Evolutionary conservation across 2,888 invertebrate genomes (phyloP).

Genomic region (Lottia gigantea): DNA sequence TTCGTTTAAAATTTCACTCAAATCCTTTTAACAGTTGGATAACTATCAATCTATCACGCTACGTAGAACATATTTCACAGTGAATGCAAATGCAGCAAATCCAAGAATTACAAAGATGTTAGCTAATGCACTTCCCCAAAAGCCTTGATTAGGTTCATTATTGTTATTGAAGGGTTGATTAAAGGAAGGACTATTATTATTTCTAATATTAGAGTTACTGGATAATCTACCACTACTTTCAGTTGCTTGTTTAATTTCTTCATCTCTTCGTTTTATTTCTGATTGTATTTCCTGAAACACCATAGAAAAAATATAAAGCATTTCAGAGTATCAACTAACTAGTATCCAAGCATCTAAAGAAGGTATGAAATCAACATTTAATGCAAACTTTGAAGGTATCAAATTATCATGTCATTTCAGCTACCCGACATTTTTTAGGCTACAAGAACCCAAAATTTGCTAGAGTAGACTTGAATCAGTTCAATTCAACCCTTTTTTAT

Average conservation of each 20-base stretch:
- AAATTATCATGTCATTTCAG: too few species aligned
- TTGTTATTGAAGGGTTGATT: conserved; percentile 5
- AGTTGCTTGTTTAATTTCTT: conserved; percentile 68
- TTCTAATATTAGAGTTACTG: conserved; percentile 1
- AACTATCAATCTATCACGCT: conserved; percentile 53
- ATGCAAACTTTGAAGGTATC: background rate
- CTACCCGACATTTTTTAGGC: too few species aligned
- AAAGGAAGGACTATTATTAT: conserved; percentile 18
- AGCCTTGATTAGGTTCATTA: conserved; percentile 38
- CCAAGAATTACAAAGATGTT: conserved; percentile 89
- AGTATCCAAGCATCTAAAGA: background rate
- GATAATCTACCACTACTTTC: conserved; percentile 30
- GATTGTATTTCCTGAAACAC: conserved; percentile 69
- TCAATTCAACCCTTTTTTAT: too few species aligned
- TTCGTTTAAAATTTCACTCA: too few species aligned
- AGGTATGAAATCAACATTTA: too few species aligned
- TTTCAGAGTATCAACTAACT: background rate
- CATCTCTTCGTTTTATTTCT: conserved; percentile 70
- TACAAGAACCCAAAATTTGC: too few species aligned
- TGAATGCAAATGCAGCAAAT: conserved; percentile 90
- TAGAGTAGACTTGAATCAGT: too few species aligned
- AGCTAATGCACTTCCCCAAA: conserved; percentile 76
- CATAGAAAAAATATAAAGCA: background rate
- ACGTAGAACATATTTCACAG: conserved; percentile 85
- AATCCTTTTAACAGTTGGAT: too few species aligned